phyloP scores from a whole-genome alignment of 2,113 vertebrate genomes.

The Ceratotherium simum region DNA sequence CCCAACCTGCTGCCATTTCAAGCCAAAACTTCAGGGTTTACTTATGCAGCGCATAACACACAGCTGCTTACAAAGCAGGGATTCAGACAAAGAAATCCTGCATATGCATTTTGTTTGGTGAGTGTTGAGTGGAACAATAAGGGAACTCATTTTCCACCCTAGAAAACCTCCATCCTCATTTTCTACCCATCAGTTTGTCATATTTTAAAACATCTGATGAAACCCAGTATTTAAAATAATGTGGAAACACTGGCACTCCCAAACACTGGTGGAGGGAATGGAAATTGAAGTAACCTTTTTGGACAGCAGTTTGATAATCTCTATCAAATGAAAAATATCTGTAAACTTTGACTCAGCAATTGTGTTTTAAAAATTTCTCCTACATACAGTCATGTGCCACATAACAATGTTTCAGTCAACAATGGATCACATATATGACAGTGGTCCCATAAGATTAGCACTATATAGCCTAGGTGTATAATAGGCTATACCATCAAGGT shows the following conservation, averaged over 20 bases:
- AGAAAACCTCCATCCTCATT: background rate
- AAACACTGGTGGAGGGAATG: background rate
- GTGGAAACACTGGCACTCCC: background rate
- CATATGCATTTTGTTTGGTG: background rate
- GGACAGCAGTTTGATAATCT: constrained; percentile 38
- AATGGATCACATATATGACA: too few relatives aligned
- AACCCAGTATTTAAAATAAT: constrained; percentile 12
- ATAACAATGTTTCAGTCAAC: too few relatives aligned
- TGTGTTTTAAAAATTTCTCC: constrained; percentile 18
- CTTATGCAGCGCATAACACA: background rate
- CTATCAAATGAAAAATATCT: constrained; percentile 1
- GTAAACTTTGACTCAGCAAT: background rate
- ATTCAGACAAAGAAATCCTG: background rate
- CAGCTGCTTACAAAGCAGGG: background rate
- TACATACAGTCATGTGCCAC: background rate
- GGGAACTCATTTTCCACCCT: background rate
- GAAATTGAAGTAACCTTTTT: background rate
- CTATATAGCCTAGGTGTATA: too few relatives aligned
- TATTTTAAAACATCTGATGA: constrained; percentile 29
- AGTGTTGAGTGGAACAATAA: background rate
- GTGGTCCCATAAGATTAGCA: too few relatives aligned
- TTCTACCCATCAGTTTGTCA: background rate
- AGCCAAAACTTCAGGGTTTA: constrained; percentile 22
- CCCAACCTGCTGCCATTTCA: constrained; percentile 8
- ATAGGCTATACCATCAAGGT: too few relatives aligned